Conservation (phyloP, 2,113 vertebrate species). For the Rhabdomys dilectus region DNA sequence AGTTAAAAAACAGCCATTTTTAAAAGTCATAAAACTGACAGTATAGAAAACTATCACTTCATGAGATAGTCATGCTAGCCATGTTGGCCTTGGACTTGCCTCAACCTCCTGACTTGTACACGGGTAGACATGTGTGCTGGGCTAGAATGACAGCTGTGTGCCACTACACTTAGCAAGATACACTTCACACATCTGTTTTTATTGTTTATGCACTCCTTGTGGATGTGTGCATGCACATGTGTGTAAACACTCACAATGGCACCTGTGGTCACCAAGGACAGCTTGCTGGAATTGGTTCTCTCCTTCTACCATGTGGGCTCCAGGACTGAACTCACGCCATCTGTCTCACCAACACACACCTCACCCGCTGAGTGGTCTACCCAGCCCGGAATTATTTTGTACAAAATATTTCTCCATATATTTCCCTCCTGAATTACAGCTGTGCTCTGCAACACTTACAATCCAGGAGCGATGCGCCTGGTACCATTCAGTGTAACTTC, state of each 20-base stretch:
- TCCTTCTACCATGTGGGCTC: neutral
- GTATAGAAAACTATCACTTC: neutral
- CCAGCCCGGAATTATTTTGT: neutral
- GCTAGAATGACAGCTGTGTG: neutral
- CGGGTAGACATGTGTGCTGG: neutral
- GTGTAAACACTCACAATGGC: too few species aligned
- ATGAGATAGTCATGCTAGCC: neutral
- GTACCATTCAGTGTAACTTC: neutral
- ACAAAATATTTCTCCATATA: neutral
- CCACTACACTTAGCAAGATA: neutral
- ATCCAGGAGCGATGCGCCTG: too few species aligned
- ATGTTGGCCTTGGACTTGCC: neutral
- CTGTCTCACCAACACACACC: neutral
- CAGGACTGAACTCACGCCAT: neutral
- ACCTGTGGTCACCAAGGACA: neutral
- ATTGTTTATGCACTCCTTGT: neutral
- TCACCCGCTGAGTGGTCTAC: neutral
- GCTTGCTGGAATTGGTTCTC: neutral
- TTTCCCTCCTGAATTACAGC: neutral
- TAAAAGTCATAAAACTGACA: neutral
- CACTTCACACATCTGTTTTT: neutral
- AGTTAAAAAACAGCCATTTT: neutral
- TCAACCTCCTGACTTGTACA: neutral
- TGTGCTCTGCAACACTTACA: neutral
- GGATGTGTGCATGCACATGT: neutral